phyloP scores from a whole-genome alignment of 2,888 invertebrate genomes.

The Podotricha telesiphe region DNA sequence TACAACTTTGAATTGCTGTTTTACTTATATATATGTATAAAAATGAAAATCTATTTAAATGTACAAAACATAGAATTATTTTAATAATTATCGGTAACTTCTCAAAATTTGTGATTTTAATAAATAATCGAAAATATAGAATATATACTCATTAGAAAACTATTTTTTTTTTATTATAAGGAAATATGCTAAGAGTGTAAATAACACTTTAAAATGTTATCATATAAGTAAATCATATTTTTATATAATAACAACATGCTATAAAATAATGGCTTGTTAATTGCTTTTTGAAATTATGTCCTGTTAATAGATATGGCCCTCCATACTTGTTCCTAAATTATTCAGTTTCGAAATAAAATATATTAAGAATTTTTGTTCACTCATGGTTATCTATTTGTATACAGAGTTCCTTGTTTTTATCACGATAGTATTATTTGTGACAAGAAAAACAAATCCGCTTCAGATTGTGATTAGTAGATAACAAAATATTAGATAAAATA shows the following conservation, averaged over 20 bases:
- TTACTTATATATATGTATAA: neutral
- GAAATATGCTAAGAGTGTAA: too few species aligned
- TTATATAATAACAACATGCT: too few species aligned
- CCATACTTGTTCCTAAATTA: neutral
- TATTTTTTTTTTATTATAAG: too few species aligned
- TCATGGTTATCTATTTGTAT: neutral
- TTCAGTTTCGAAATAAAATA: too few species aligned
- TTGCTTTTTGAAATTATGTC: neutral
- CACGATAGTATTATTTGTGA: neutral
- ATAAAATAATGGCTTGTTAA: too few species aligned
- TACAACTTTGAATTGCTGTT: too few species aligned
- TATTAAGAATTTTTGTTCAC: neutral
- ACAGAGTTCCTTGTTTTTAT: neutral
- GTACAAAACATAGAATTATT: slow-evolving; percentile 12
- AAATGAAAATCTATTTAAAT: neutral
- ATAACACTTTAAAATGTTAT: too few species aligned
- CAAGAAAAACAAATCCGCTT: neutral
- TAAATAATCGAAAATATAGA: neutral
- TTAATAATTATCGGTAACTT: neutral
- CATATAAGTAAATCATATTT: too few species aligned
- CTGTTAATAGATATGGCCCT: neutral
- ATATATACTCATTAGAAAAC: too few species aligned
- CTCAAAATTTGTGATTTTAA: neutral
- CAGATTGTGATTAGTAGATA: neutral
- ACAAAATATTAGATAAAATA: too few species aligned